Base-by-base conservation (phyloP, 2,797 vertebrate genomes). In the Leptatherina wallacei region DNA sequence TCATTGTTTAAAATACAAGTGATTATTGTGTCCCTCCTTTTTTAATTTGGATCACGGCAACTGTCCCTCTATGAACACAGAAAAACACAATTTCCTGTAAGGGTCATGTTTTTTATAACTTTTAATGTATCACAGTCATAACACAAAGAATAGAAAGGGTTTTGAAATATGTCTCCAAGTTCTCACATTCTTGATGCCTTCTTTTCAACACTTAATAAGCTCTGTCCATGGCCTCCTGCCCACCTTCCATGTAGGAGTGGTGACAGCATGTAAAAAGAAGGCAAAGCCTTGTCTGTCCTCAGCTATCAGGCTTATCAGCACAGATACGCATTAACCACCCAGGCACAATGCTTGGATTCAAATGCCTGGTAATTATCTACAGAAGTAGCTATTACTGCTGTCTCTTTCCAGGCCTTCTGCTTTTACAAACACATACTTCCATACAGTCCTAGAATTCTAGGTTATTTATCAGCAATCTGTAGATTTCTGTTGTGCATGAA, bases 301-400 rank as follows among this genome's bases (percentile, higher is more conserved):
- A 64, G 76, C 68, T 74, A 69, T 82, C 71, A 76, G 57, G 44
- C 63, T 75, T 64, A 88, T 78, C 60, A 78, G 80, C 59, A 71
- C 78, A 85, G 70, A 76, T 75, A 71, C 71, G 44, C 75, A 73
- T 84, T 81, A 84, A 74, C 83, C 18, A 61, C 40, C 30, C 77
- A 72, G 81, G 58, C 69, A 65, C 54, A 42, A 78, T 70, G 12
- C 78, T 82, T 59, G 73, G 61, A 73, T 72, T 80, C 73, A 81
- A 81, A 82, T 78, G 49, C 75, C 70, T 49, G 6, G 75, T 83
- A 89, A 91, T 92, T 88, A 91, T 52, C 57, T 38, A 16, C 27
- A 56, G 27, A 85, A 73, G 80, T 71, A 75, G 63, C 69, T 61
- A 79, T 88, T 85, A 84, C 47, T 42, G 80, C 73, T 73, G 77